These are phyloP conservation scores for Vireo griseus DNA, from an alignment of 2,797 vertebrate genomes.

Conservation along the genomic window DNA sequence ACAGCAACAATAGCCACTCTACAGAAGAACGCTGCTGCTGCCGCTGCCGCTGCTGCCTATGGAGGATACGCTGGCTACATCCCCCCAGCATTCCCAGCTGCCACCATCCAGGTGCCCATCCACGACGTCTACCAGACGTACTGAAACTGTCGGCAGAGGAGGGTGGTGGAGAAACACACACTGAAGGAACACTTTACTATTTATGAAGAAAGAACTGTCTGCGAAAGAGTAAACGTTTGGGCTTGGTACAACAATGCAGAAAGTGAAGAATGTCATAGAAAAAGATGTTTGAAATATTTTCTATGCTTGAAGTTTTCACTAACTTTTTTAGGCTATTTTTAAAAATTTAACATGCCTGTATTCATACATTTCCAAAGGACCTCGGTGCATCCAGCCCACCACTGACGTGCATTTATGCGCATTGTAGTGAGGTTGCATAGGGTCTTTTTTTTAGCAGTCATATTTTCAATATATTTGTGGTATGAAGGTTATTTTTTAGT, in stretches of 20 bases:
- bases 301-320: constrained; percentile 78
- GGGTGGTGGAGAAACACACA: neutral
- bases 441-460: constrained; percentile 76
- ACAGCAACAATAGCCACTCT: constrained; percentile 88
- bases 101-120: constrained; percentile 91
- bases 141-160: constrained; percentile 64
- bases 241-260: constrained; percentile 46
- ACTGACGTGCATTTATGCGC: constrained; percentile 54
- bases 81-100: constrained; percentile 89
- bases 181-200: constrained; percentile 89
- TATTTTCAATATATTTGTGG: constrained; percentile 75
- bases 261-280: constrained; percentile 68
- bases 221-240: constrained; percentile 61
- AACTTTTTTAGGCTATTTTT: constrained; percentile 75
- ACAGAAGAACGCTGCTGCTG: constrained; percentile 89
- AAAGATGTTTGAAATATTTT: constrained; percentile 70
- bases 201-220: constrained; percentile 83
- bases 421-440: constrained; percentile 63
- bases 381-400: constrained; percentile 48
- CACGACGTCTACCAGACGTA: constrained; percentile 96
- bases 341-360: constrained; percentile 58
- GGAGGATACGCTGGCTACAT: constrained; percentile 87
- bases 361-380: constrained; percentile 78
- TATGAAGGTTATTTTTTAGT: constrained; percentile 84
- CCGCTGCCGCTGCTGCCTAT: constrained; percentile 77